Percentiles rank a stretch among this genome's conserved stretches.
These are phyloP conservation scores for Callipepla squamata DNA, from an alignment of 2,113 vertebrate genomes.

Conservation along the genomic window DNA sequence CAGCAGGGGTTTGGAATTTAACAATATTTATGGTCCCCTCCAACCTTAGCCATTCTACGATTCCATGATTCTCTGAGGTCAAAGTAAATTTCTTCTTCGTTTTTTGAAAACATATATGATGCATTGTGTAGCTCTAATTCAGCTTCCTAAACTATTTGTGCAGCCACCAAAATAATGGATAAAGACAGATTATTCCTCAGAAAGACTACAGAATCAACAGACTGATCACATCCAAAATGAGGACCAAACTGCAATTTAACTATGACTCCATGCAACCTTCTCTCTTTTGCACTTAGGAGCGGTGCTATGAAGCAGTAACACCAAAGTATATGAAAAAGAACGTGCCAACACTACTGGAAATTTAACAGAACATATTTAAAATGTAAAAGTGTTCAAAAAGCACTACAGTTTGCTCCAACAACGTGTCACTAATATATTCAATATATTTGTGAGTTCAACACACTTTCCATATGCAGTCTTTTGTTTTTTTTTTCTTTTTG, in stretches of 20 bases:
- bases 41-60: too few relatives aligned
- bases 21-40: too few relatives aligned
- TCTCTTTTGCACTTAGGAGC: not conserved
- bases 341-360: not conserved
- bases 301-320: not conserved
- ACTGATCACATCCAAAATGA: not conserved
- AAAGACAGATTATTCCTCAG: not conserved
- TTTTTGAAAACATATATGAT: not conserved
- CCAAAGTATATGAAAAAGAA: not conserved
- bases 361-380: not conserved
- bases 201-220: not conserved
- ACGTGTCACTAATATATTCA: not conserved
- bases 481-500: not conserved
- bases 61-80: not conserved
- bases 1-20: too few relatives aligned
- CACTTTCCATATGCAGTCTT: not conserved
- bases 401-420: not conserved
- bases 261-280: not conserved
- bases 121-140: not conserved
- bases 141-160: conserved; percentile 4
- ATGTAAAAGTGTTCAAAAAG: not conserved
- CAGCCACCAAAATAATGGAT: not conserved
- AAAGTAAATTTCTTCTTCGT: not conserved
- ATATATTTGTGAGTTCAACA: not conserved
- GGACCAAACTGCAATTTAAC: not conserved